Conservation (phyloP, 1,140 invertebrate genomes). For the Drosophila bifasciata region DNA sequence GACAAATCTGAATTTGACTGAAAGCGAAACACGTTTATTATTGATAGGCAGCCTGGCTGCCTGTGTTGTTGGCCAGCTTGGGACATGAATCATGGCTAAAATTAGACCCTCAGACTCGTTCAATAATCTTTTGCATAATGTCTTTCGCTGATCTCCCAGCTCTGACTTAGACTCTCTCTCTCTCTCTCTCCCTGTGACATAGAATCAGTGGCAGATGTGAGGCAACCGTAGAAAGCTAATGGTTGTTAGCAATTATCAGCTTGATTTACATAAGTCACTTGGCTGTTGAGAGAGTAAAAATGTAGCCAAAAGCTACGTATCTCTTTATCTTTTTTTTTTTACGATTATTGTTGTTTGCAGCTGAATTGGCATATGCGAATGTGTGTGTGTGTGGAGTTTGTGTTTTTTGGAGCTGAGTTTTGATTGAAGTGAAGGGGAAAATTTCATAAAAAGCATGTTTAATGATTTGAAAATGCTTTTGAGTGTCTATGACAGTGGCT, state of each 20-base stretch:
- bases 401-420: conserved; percentile 26
- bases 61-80: conserved; percentile 33
- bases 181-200: conserved; percentile 31
- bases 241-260: conserved; percentile 50
- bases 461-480: conserved; percentile 54
- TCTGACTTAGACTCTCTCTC: background rate
- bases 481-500: conserved; percentile 34
- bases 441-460: conserved; percentile 45
- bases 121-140: conserved; percentile 62
- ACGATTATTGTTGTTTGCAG: conserved; percentile 26
- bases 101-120: conserved; percentile 54
- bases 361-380: conserved; percentile 46
- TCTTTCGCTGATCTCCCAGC: conserved; percentile 10
- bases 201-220: conserved; percentile 70
- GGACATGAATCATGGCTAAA: conserved; percentile 73
- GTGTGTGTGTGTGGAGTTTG: background rate
- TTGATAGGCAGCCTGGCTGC: conserved; percentile 33
- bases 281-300: too few relatives aligned
- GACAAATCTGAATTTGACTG: background rate
- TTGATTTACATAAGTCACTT: conserved; percentile 67
- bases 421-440: conserved; percentile 72
- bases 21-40: conserved; percentile 65
- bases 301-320: conserved; percentile 35
- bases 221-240: conserved; percentile 46
- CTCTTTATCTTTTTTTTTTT: conserved; percentile 7